Conservation (phyloP, 2,888 invertebrate species). For the Homarus gammarus region DNA sequence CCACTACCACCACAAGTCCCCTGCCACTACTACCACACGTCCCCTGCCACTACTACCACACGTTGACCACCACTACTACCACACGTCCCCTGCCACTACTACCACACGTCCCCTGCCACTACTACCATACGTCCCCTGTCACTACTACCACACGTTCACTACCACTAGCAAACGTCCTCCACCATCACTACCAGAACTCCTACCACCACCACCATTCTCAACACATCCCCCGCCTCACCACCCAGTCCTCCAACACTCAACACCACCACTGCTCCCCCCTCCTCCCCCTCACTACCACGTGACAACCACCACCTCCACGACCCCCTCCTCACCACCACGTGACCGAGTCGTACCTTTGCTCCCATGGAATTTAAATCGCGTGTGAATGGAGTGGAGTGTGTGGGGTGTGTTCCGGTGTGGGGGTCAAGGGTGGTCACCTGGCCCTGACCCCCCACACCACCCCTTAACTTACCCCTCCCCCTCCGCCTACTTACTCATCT, state of each 20-base stretch:
- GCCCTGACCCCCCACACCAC: background rate
- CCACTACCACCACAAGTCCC: background rate
- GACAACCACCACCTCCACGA: background rate
- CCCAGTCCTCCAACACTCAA: background rate
- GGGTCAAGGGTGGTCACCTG: background rate
- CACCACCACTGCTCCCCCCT: background rate
- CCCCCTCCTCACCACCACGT: background rate
- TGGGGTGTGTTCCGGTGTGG: background rate
- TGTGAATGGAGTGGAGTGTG: background rate
- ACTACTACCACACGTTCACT: background rate
- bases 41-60: background rate
- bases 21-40: background rate
- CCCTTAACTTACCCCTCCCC: background rate
- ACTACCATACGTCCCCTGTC: background rate
- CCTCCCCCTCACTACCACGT: background rate
- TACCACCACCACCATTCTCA: background rate
- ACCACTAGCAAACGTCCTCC: background rate
- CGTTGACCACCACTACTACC: too few species aligned
- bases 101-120: background rate
- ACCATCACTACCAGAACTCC: background rate
- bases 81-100: background rate
- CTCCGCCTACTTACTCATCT: background rate
- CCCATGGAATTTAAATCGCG: slow-evolving; percentile 4
- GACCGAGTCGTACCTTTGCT: background rate
- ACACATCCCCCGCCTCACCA: background rate